Conservation (phyloP, 2,888 invertebrate genomes). For the Mythimna albipuncta region DNA sequence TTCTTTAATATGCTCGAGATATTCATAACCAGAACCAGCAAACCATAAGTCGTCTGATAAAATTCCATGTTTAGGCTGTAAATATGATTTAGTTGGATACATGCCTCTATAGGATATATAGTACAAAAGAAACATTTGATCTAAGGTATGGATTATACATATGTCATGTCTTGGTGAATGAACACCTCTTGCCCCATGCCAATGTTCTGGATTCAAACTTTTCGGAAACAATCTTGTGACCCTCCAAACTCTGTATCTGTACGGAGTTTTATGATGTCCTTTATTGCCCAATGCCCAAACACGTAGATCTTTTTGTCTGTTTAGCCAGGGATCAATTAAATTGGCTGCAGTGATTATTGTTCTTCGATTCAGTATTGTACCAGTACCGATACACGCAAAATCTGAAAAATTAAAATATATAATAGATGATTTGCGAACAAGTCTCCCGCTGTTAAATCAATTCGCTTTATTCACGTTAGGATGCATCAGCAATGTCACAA, state of each 20-base stretch:
- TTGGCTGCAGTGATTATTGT: constrained; percentile 74
- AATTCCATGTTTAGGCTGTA: constrained; percentile 32
- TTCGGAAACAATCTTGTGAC: constrained; percentile 70
- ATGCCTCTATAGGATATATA: constrained; percentile 42
- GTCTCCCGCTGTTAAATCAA: neutral
- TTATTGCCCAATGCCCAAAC: constrained; percentile 76
- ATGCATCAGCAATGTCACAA: no score
- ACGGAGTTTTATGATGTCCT: constrained; percentile 70
- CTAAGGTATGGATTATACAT: constrained; percentile 67
- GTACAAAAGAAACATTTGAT: constrained; percentile 64
- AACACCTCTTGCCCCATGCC: constrained; percentile 74
- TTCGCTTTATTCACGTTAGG: neutral
- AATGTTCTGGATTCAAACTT: constrained; percentile 77
- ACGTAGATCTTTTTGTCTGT: constrained; percentile 70
- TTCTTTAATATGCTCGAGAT: constrained; percentile 70
- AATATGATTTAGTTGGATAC: constrained; percentile 60
- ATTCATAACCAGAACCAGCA: constrained; percentile 74
- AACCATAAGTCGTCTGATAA: constrained; percentile 45
- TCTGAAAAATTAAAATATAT: constrained; percentile 63
- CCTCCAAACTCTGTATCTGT: constrained; percentile 75
- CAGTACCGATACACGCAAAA: constrained; percentile 69
- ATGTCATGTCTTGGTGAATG: constrained; percentile 78
- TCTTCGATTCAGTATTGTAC: constrained; percentile 71
- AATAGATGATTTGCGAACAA: neutral
- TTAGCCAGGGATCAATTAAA: constrained; percentile 68